These are phyloP conservation scores for Scolopax rusticola DNA, from an alignment of 2,797 vertebrate genomes.

Conservation along the genomic window DNA sequence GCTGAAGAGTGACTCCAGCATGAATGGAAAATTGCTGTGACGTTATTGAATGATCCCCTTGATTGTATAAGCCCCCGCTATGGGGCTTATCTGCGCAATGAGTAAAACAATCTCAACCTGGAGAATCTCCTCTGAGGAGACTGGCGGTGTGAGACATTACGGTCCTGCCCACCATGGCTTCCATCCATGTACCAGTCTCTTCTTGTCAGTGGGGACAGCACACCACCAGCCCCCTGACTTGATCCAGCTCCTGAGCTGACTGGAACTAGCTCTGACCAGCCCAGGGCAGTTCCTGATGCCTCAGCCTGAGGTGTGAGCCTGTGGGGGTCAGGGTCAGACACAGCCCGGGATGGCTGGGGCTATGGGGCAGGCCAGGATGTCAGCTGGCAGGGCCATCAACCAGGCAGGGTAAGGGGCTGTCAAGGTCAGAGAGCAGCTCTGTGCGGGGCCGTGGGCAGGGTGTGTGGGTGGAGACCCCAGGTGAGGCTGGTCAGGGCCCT, in stretches of 20 bases:
- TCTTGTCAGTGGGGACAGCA: fast-evolving
- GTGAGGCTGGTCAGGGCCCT: fast-evolving
- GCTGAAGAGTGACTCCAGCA: fast-evolving
- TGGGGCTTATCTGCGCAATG: background rate
- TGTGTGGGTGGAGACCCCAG: no score
- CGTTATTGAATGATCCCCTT: fast-evolving
- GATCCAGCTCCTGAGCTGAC: background rate
- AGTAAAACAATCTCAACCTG: background rate
- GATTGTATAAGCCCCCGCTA: fast-evolving
- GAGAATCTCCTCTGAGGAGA: background rate
- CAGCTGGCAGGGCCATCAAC: background rate
- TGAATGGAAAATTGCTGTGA: fast-evolving
- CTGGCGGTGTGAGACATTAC: fast-evolving
- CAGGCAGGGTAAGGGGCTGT: background rate
- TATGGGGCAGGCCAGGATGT: background rate
- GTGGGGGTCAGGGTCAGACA: background rate
- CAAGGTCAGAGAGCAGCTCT: fast-evolving
- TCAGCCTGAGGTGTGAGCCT: background rate
- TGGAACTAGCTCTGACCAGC: background rate
- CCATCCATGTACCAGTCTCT: fast-evolving
- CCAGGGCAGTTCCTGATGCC: background rate
- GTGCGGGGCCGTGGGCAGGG: fast-evolving
- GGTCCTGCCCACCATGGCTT: background rate
- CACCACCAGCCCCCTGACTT: fast-evolving
- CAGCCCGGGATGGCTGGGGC: background rate